phyloP scores from a whole-genome alignment of 2,113 vertebrate genomes.

The Sterrhoptilus dennistouni region DNA sequence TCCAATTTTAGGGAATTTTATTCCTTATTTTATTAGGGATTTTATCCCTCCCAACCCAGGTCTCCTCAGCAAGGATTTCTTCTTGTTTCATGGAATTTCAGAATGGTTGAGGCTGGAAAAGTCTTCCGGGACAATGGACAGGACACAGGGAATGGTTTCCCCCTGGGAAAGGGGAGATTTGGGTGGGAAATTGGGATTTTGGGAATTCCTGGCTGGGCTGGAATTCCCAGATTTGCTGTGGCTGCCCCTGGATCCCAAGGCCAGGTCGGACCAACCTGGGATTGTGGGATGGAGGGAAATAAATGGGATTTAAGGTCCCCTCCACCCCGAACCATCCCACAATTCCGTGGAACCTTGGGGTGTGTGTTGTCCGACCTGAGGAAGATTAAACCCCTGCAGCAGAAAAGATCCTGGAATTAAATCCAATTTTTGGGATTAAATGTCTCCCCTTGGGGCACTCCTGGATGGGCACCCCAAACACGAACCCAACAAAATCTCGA shows the following conservation, averaged over 20 bases:
- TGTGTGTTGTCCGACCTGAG: accelerated
- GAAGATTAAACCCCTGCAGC: not conserved
- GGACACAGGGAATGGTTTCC: not conserved
- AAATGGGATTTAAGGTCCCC: not conserved
- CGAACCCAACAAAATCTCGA: not conserved
- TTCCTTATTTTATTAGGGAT: not conserved
- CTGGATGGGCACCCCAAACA: no score
- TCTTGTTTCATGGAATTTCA: accelerated
- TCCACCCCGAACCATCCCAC: not conserved
- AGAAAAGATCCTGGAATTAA: not conserved
- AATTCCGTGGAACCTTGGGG: not conserved
- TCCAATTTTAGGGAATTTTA: not conserved
- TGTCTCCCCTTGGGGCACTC: not conserved
- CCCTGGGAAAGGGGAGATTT: no score
- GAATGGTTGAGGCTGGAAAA: not conserved
- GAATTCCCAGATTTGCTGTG: not conserved
- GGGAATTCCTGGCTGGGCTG: not conserved
- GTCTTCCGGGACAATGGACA: not conserved
- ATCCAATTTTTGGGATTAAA: not conserved
- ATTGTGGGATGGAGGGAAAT: accelerated
- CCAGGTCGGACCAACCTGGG: accelerated
- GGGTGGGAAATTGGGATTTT: no score
- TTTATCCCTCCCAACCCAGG: not conserved
- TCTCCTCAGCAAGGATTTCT: not conserved
- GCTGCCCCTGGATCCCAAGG: not conserved